Evolutionary conservation across 2,113 vertebrate genomes (phyloP), one percentile per base, ranked within the genome.

Genomic region (Willisornis vidua): DNA sequence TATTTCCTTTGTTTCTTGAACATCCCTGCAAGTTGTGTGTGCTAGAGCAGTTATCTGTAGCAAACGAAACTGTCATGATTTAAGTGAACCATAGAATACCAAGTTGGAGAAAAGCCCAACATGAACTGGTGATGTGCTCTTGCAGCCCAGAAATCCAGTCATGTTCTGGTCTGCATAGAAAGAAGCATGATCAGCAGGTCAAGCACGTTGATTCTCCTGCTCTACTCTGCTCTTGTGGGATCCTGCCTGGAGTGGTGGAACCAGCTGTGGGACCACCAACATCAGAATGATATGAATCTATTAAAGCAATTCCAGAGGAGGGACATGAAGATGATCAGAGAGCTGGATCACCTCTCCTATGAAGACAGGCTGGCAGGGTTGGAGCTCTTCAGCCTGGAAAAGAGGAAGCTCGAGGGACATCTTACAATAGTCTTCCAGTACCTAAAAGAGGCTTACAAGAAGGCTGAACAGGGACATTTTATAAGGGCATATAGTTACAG

Each of bases 381-480:
- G 63, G 35, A 49, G 25, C 20, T 83, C 35, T 43, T 76, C n/a
- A 63, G 18, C 48, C 35, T 70, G 57, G 41, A 71, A 37, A 70
- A 77, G 43, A 62, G 29, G 57, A 41, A 26, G 9, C 63, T 49
- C 12, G 35, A 35, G 25, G 20, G 25, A 55, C 9, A 62, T 11
- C 17, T 62, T 62, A 19, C 11, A 24, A 18, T 12, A 62, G 8
- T 6, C 31, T 33, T 57, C 14, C 25, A 49, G 48, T 33, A 49
- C 22, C 16, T 76, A 28, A 55, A 70, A 33, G 2, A 1, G 6
- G 12, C 41, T 0, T 0, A 24, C 41, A 77, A 24, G 35, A 70
- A 43, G 29, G 57, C 49, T 77, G 12, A 26, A 70, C 31, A 63
- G 7, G 22, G 31, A 43, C 15, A 19, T 71, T 84, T 62, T 70